phyloP scores from a whole-genome alignment of 1,140 invertebrate species.

The Macrobrachium rosenbergii region DNA sequence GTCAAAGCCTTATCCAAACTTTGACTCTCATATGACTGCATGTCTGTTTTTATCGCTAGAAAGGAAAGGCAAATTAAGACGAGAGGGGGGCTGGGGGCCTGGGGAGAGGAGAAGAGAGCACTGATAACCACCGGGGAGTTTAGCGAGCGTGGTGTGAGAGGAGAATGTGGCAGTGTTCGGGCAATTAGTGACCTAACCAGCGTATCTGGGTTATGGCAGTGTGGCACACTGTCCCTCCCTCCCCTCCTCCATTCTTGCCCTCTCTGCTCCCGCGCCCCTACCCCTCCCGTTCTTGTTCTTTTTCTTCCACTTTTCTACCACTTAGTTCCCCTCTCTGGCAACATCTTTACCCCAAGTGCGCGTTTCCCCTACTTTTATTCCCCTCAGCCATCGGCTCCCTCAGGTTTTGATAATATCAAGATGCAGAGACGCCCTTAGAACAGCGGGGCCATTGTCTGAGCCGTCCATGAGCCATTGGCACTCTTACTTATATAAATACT shows the following conservation, averaged over 20 bases:
- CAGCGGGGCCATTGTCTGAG: neutral
- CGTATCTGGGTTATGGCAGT: neutral
- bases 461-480: neutral
- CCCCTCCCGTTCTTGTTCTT: neutral
- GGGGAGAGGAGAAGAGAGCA: too few relatives aligned
- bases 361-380: neutral
- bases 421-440: too few relatives aligned
- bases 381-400: neutral
- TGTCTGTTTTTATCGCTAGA: too few relatives aligned
- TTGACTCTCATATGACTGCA: too few relatives aligned
- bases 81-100: too few relatives aligned
- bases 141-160: slow-evolving; percentile 44
- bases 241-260: neutral
- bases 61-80: too few relatives aligned
- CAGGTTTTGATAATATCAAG: neutral
- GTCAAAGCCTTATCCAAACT: too few relatives aligned
- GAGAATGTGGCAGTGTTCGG: slow-evolving; percentile 43
- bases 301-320: neutral
- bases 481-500: slow-evolving; percentile 1
- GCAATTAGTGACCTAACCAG: slow-evolving; percentile 33
- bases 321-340: too few relatives aligned
- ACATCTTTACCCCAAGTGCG: too few relatives aligned
- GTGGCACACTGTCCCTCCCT: neutral
- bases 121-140: neutral
- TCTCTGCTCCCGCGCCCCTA: neutral